These are phyloP conservation scores for Oconnorella tubifera DNA, from an alignment of 2,888 invertebrate genomes.

Conservation along the genomic window DNA sequence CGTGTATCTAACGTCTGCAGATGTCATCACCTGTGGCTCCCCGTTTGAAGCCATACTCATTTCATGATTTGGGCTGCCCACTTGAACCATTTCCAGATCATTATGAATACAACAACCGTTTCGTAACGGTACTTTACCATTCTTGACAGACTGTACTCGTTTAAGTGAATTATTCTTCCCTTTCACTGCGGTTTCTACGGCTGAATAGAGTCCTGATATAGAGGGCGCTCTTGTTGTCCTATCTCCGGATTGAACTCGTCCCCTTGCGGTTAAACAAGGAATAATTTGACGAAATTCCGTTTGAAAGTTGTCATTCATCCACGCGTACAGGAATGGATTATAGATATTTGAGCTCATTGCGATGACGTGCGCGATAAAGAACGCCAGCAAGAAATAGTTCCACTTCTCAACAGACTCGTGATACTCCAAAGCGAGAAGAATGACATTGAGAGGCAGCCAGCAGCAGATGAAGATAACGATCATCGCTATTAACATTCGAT, in stretches of 20 bases:
- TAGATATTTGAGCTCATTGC: conserved; percentile 93
- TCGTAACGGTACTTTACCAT: too few relatives aligned
- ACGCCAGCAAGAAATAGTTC: conserved; percentile 79
- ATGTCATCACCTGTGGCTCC: too few relatives aligned
- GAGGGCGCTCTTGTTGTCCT: background rate
- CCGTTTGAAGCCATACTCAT: too few relatives aligned
- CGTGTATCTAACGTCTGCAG: too few relatives aligned
- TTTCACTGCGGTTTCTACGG: conserved; percentile 1
- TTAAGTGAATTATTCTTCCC: too few relatives aligned
- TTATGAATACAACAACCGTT: too few relatives aligned
- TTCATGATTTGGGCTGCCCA: too few relatives aligned
- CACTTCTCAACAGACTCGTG: conserved; percentile 62
- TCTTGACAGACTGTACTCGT: too few relatives aligned
- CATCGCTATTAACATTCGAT: conserved; percentile 97
- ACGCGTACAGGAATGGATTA: conserved; percentile 90
- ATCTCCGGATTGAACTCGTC: background rate
- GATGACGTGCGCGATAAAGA: conserved; percentile 81
- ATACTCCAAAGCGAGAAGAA: conserved; percentile 72
- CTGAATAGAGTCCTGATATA: background rate
- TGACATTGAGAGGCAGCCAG: conserved; percentile 74
- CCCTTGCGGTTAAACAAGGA: conserved; percentile 41
- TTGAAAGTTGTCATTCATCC: conserved; percentile 90
- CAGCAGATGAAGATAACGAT: conserved; percentile 91
- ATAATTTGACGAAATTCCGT: conserved; percentile 71
- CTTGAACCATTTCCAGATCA: too few relatives aligned